A percentile compares a stretch with the other conserved stretches of the same genome.
These are phyloP conservation scores for Panurus biarmicus DNA, from an alignment of 2,113 vertebrate species.

Conservation along the genomic window DNA sequence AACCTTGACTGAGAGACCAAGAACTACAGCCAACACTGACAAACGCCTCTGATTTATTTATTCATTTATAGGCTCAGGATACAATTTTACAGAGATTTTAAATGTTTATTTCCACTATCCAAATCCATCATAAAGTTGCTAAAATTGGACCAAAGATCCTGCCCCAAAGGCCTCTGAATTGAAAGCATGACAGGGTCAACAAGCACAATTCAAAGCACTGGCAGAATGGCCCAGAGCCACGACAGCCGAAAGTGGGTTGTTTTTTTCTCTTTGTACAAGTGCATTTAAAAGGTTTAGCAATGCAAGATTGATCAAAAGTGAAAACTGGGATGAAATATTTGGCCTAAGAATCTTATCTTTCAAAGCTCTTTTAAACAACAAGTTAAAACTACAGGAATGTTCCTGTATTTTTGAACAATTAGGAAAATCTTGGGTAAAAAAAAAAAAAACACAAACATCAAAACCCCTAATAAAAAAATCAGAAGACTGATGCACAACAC, in stretches of 20 bases:
- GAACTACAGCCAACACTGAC: neutral
- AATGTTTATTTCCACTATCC: neutral
- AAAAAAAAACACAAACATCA: neutral
- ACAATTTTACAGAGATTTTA: neutral
- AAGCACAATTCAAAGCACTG: neutral
- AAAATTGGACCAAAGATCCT: conserved; percentile 14
- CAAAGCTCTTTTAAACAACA: neutral
- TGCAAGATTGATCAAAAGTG: neutral
- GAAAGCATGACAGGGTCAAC: neutral
- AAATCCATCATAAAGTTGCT: conserved; percentile 1
- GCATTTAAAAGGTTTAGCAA: neutral
- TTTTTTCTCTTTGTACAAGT: neutral
- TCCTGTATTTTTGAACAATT: neutral
- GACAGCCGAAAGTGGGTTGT: neutral
- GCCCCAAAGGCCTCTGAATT: neutral
- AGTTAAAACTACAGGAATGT: neutral
- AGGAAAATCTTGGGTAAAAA: neutral
- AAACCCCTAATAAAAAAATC: neutral
- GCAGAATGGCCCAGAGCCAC: neutral
- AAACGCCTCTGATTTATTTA: neutral
- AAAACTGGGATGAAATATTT: neutral
- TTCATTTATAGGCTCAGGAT: neutral
- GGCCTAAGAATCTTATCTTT: neutral
- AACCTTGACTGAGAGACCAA: neutral
- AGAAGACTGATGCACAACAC: neutral